Base-by-base conservation (phyloP, 2,113 vertebrate genomes). In the Cinclus mexicanus region DNA sequence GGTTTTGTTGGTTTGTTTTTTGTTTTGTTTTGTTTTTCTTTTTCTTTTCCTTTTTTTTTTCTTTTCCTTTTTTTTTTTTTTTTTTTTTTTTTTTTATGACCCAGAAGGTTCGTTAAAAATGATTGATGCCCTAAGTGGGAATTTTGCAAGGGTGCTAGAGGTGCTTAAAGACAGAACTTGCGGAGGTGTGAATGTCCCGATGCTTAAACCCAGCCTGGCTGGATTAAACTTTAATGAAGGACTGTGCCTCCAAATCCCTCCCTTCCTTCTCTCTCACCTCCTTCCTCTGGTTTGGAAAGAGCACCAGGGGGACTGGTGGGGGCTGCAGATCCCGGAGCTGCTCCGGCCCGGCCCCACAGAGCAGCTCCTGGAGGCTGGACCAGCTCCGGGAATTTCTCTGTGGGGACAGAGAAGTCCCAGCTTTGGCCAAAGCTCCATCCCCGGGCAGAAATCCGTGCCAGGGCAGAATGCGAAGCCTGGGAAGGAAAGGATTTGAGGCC, bases 101-200 rank as follows among this genome's bases (percentile, higher is more conserved):
- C 15, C 18, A 71, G 49, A 33, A 59, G 10, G 1, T 47, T 28
- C 1, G 0, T 29, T 23, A 37, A 3, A 23, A 83, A 26, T 8
- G 55, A 77, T 52, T 12, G 1, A 2, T 67, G 61, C 6, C 25
- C 0, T 0, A 6, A 13, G 5, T 0, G 3, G 31, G 15, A 18
- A 26, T 65, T 94, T 86, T 49, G 28, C 39, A 49, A 76, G 20
- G 24, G 7, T 22, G 21, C 29, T 24, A 8, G 29, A 65, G 23
- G 14, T n/a, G 55, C 14, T 39, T 33, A 12, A 57, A 29, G 11
- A 17, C 39, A 46, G 25, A 65, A 41, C 3, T 16, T 26, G 31
- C 0, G 2, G 42, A 79, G 60, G 37, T 67, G 72, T 37, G n/a
- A 25, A 60, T 3, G n/a, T 57, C 50, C 63, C 6, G 20, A 5